These are phyloP conservation scores for Coranthus polyacanthus DNA, from an alignment of 2,797 vertebrate species.

Conservation along the genomic window DNA sequence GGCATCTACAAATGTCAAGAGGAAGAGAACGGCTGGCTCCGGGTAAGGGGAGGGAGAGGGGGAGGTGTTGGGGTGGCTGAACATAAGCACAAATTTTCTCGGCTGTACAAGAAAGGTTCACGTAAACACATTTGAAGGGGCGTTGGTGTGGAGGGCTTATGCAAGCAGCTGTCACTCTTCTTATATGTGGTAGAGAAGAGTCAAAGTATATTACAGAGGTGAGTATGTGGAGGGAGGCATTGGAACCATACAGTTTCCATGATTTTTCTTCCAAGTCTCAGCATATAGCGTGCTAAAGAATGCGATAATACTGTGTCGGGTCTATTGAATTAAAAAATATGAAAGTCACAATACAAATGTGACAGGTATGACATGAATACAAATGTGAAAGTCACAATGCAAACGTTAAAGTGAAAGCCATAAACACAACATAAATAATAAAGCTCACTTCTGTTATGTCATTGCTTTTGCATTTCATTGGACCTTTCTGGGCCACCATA, in stretches of 20 bases:
- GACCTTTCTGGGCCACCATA: too few relatives aligned
- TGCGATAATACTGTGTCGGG: too few relatives aligned
- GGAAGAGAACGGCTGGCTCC: conserved; percentile 80
- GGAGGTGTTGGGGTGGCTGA: background rate
- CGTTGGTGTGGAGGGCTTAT: conserved; percentile 8
- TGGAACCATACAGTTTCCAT: background rate
- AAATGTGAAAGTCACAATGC: too few relatives aligned
- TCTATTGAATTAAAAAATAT: too few relatives aligned
- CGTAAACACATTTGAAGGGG: conserved; percentile 68
- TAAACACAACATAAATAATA: too few relatives aligned
- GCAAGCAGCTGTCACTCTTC: conserved; percentile 78
- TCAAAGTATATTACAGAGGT: conserved; percentile 52
- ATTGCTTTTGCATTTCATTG: too few relatives aligned
- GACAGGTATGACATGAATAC: too few relatives aligned
- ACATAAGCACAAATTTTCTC: conserved; percentile 46
- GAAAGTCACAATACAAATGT: too few relatives aligned
- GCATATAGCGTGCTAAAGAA: too few relatives aligned
- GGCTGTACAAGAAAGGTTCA: conserved; percentile 43
- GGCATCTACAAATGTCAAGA: conserved; percentile 94
- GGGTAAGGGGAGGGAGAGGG: conserved; percentile 5
- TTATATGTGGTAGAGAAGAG: conserved; percentile 43
- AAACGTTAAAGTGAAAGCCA: too few relatives aligned
- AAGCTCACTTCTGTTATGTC: too few relatives aligned
- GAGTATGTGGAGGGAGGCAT: background rate
- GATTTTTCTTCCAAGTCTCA: too few relatives aligned